Conservation (phyloP, 1,140 invertebrate species). For the Heterodera schachtii region DNA sequence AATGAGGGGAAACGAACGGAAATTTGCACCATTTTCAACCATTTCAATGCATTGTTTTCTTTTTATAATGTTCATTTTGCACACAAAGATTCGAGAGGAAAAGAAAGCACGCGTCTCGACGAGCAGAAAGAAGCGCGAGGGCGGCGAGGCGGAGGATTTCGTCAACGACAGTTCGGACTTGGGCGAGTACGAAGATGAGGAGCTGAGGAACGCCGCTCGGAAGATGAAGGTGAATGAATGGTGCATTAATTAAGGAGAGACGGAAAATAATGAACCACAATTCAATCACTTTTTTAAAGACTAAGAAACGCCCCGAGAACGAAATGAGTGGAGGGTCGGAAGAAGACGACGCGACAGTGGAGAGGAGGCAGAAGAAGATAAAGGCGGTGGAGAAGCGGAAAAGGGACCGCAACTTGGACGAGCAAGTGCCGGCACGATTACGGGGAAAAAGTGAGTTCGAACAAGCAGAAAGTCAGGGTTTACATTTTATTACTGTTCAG, state of each 20-base stretch:
- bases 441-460: conserved; percentile 43
- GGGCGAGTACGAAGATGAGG: conserved; percentile 39
- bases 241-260: no score
- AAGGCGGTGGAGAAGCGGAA: conserved; percentile 6
- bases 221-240: conserved; percentile 34
- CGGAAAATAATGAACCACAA: no score
- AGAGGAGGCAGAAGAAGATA: conserved; percentile 23
- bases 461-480: not conserved
- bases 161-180: conserved; percentile 46
- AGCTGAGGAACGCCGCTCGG: not conserved
- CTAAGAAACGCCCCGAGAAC: conserved; percentile 7
- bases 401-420: conserved; percentile 26
- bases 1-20: no score
- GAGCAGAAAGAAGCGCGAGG: conserved; percentile 31
- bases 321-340: conserved; percentile 18
- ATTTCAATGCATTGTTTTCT: not conserved
- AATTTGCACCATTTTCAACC: no score
- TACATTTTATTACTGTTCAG: conserved; percentile 26
- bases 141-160: conserved; percentile 38
- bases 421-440: conserved; percentile 31
- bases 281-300: no score
- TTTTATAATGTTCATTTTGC: not conserved
- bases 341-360: conserved; percentile 1
- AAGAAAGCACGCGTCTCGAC: conserved; percentile 29
- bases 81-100: conserved; percentile 25